A percentile compares a stretch with the other conserved stretches of the same genome.
These are phyloP conservation scores for Cryptosula pallasiana DNA, from an alignment of 2,888 invertebrate genomes.

Conservation along the genomic window DNA sequence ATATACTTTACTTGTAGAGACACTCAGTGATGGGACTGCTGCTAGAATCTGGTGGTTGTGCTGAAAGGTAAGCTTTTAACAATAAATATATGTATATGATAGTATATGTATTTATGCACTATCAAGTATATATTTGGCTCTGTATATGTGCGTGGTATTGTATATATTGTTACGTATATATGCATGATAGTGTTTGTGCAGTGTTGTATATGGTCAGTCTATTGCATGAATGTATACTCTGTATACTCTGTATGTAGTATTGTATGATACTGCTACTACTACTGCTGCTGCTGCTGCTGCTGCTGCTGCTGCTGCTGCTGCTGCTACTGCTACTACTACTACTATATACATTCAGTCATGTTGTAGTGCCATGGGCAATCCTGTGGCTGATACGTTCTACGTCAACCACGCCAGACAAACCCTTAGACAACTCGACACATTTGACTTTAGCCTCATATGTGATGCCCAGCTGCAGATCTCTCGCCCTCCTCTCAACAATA, in stretches of 20 bases:
- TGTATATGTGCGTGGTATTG: neutral
- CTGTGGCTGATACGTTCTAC: slow-evolving; percentile 73
- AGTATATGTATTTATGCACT: neutral
- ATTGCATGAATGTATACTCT: neutral
- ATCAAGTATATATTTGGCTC: neutral
- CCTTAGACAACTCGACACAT: slow-evolving; percentile 52
- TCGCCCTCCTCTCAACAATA: neutral
- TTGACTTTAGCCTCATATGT: slow-evolving; percentile 17
- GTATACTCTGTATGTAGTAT: too few species aligned
- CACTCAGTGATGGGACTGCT: slow-evolving; percentile 44
- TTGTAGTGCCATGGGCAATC: slow-evolving; percentile 34
- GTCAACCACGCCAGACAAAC: slow-evolving; percentile 87
- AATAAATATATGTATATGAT: neutral
- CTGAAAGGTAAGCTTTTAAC: slow-evolving; percentile 32
- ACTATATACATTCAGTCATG: too few species aligned
- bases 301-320: too few species aligned
- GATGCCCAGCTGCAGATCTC: neutral
- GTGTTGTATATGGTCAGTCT: neutral
- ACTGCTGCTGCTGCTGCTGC: too few species aligned
- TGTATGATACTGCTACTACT: too few species aligned
- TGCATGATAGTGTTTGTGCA: neutral
- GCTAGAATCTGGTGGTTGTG: slow-evolving; percentile 47
- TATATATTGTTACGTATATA: too few species aligned
- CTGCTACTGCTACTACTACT: too few species aligned
- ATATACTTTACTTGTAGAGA: slow-evolving; percentile 37